phyloP scores from a whole-genome alignment of 2,113 vertebrate genomes.

The Lampris megalopsis region DNA sequence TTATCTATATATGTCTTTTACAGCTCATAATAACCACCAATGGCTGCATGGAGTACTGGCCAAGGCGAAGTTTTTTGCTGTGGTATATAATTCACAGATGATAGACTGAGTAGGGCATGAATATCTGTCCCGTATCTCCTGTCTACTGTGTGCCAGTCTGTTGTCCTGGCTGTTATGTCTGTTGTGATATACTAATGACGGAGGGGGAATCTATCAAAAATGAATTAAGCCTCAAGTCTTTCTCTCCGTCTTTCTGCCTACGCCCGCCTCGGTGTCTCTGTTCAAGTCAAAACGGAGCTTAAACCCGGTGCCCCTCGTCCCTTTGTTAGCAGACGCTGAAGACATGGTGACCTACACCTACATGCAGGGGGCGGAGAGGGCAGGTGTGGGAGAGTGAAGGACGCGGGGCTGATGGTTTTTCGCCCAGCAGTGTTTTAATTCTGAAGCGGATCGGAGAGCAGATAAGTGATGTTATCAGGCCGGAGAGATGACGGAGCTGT shows the following conservation, averaged over 20 bases:
- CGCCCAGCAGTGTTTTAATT: conserved; percentile 54
- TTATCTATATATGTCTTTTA: conserved; percentile 83
- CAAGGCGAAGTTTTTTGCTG: conserved; percentile 65
- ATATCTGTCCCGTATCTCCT: conserved; percentile 24
- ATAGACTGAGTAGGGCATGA: conserved; percentile 51
- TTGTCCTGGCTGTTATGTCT: conserved; percentile 10
- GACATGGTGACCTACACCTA: conserved; percentile 40
- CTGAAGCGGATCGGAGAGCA: conserved; percentile 34
- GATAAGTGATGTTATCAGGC: conserved; percentile 72
- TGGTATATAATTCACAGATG: conserved; percentile 68
- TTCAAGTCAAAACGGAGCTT: too few relatives aligned
- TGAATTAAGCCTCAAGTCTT: neutral
- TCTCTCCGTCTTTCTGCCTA: too few relatives aligned
- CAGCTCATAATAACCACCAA: conserved; percentile 87
- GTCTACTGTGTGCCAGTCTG: neutral
- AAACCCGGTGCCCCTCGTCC: neutral
- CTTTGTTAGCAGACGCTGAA: conserved; percentile 41
- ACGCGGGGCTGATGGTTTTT: conserved; percentile 25
- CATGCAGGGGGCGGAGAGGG: conserved; percentile 15
- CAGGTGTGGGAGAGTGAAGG: conserved; percentile 50
- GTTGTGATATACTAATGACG: neutral
- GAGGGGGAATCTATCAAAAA: neutral
- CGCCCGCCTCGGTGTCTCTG: too few relatives aligned
- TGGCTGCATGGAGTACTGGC: conserved; percentile 67
- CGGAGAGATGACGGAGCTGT: conserved; percentile 51